phyloP scores from a whole-genome alignment of 1,140 invertebrate genomes.

The Sycophaga agraensis region DNA sequence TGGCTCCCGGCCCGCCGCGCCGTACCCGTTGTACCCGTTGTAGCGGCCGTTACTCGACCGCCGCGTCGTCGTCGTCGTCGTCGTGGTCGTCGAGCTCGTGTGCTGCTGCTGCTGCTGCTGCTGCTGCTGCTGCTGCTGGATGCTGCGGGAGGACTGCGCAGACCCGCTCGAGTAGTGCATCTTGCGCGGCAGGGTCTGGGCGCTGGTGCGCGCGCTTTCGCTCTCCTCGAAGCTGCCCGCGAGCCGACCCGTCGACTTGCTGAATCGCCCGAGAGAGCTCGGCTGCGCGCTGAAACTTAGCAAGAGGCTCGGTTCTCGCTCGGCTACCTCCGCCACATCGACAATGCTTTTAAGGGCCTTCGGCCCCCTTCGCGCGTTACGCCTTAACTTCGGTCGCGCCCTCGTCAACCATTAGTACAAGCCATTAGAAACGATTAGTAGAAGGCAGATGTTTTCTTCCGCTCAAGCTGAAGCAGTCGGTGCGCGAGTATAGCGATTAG shows the following conservation, averaged over 20 bases:
- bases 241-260: constrained; percentile 74
- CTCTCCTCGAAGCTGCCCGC: constrained; percentile 56
- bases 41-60: constrained; percentile 9
- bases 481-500: not conserved
- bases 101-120: not conserved
- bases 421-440: no score
- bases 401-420: no score
- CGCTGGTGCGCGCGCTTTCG: constrained; percentile 62
- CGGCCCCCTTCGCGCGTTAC: no score
- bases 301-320: no score
- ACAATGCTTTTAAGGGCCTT: no score
- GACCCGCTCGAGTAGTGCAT: constrained; percentile 46
- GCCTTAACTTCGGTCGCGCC: no score
- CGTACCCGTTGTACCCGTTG: constrained; percentile 24
- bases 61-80: not conserved
- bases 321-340: no score
- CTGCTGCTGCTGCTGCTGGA: constrained; percentile 3
- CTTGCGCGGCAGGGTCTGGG: constrained; percentile 78
- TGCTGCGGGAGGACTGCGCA: not conserved
- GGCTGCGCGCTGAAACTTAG: constrained; percentile 43
- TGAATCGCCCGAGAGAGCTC: constrained; percentile 71
- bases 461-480: not conserved
- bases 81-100: constrained; percentile 41
- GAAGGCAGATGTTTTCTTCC: not conserved
- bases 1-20: no score